Evolutionary conservation across 2,797 vertebrate species (phyloP).

Genomic region (Limnodromus scolopaceus): DNA sequence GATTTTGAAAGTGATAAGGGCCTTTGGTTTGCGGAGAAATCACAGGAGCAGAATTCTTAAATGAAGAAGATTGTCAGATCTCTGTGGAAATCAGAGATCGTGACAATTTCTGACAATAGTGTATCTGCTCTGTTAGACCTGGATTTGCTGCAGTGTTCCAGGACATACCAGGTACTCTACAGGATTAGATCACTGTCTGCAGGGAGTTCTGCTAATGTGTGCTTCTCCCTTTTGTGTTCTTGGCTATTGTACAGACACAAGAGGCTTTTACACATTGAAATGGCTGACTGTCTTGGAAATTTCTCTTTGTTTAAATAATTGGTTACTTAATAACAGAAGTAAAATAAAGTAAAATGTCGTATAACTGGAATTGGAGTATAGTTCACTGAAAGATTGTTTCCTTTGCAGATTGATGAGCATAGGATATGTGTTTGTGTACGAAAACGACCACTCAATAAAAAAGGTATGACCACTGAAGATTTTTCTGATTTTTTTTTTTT

Average conservation of each 20-base stretch:
- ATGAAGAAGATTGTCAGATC: background rate
- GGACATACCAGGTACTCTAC: background rate
- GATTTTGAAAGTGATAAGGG: background rate
- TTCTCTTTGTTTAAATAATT: background rate
- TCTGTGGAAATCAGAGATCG: background rate
- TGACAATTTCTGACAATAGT: background rate
- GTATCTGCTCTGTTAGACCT: background rate
- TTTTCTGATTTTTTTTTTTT: background rate
- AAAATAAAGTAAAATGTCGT: background rate
- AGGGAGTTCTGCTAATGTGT: background rate
- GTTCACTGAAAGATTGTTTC: background rate
- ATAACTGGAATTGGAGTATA: background rate
- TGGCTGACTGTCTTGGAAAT: background rate
- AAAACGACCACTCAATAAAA: conserved; percentile 95
- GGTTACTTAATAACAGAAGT: background rate
- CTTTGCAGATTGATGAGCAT: conserved; percentile 94
- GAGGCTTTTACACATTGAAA: background rate
- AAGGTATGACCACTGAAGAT: conserved; percentile 81
- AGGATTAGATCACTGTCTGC: background rate
- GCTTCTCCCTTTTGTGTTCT: background rate
- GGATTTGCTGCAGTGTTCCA: background rate
- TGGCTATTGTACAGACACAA: background rate
- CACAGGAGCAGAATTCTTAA: background rate
- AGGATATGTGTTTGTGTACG: conserved; percentile 98
- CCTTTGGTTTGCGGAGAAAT: background rate